Evolutionary conservation across 1,140 invertebrate genomes (phyloP).

Genomic region (Neodiprion pinetum): DNA sequence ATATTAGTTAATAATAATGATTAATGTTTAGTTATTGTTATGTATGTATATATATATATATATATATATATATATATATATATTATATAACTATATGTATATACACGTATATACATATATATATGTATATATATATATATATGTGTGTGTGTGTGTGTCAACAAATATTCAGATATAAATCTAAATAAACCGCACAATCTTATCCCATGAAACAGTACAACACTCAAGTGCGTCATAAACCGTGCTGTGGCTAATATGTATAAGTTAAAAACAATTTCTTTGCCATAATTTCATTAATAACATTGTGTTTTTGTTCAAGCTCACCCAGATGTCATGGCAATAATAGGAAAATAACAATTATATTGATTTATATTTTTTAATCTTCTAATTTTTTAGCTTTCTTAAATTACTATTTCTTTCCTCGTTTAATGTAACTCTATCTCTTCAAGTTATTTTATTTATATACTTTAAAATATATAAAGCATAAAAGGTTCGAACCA

Average conservation of each 20-base stretch:
- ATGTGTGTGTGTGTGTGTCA: constrained; percentile 23
- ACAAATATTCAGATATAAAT: constrained; percentile 21
- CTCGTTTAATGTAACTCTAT: not conserved
- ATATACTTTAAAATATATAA: constrained; percentile 15
- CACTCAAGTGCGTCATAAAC: not conserved
- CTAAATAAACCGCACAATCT: constrained; percentile 11
- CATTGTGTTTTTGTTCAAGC: not conserved
- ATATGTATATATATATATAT: constrained; percentile 20
- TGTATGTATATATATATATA: constrained; percentile 24
- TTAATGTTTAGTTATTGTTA: constrained; percentile 8
- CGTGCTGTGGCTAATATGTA: constrained; percentile 8
- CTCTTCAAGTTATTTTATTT: constrained; percentile 1
- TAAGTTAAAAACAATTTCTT: constrained; percentile 9
- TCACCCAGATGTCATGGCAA: constrained; percentile 14
- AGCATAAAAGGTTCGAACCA: constrained; percentile 11
- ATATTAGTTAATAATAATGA: constrained; percentile 13
- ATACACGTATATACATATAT: constrained; percentile 36
- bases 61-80: constrained; percentile 39
- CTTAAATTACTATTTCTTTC: no score
- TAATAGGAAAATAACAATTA: constrained; percentile 6
- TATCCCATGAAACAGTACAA: not conserved
- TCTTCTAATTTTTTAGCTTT: no score
- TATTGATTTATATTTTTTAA: no score
- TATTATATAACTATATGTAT: constrained; percentile 32
- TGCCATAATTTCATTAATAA: not conserved